These are phyloP conservation scores for Acanthacorydalis orientalis DNA, from an alignment of 2,888 invertebrate species.

Conservation along the genomic window DNA sequence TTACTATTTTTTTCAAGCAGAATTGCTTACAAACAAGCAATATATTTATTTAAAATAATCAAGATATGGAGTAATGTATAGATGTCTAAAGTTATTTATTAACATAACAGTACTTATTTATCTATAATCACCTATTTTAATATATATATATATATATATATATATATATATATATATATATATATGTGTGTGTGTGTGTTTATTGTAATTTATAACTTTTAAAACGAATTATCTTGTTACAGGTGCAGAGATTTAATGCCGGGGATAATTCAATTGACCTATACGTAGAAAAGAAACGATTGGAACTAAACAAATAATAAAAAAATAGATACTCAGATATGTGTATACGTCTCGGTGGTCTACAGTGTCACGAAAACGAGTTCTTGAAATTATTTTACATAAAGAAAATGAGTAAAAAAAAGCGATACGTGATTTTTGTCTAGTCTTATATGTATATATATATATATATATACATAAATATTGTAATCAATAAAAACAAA, in stretches of 20 bases:
- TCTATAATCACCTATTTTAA: conserved; percentile 4
- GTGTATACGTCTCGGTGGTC: too few relatives aligned
- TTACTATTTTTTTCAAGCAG: too few relatives aligned
- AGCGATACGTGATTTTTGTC: neutral
- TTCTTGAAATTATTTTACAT: too few relatives aligned
- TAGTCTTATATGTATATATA: too few relatives aligned
- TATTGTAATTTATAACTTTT: conserved; percentile 1
- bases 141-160: conserved; percentile 6
- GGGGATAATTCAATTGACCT: too few relatives aligned
- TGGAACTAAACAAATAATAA: too few relatives aligned
- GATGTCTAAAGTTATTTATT: neutral
- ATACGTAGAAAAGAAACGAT: too few relatives aligned
- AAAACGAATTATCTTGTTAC: neutral
- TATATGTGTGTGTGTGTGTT: conserved; percentile 6
- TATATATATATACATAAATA: too few relatives aligned
- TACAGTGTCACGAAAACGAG: too few relatives aligned
- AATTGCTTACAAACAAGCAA: too few relatives aligned
- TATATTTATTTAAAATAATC: neutral
- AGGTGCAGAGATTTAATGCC: too few relatives aligned
- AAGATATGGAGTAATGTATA: neutral
- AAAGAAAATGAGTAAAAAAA: neutral
- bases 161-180: conserved; percentile 6
- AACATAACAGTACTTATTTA: conserved; percentile 4
- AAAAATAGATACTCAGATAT: too few relatives aligned
- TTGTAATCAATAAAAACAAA: neutral